These are phyloP conservation scores for Phasia obesa DNA, from an alignment of 2,888 invertebrate genomes.

Conservation along the genomic window DNA sequence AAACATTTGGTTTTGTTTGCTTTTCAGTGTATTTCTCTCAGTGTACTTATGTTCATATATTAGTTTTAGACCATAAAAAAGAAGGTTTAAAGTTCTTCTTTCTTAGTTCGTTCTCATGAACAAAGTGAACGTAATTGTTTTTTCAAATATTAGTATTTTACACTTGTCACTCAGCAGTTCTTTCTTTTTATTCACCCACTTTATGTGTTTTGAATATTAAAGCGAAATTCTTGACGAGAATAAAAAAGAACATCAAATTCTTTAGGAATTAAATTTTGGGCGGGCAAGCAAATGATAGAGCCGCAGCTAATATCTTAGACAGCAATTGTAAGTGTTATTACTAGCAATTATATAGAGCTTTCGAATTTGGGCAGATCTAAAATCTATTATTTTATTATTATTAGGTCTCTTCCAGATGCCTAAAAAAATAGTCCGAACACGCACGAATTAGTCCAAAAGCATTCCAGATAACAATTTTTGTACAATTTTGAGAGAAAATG, in stretches of 20 bases:
- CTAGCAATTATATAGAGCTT: too few species aligned
- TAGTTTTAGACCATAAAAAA: conserved; percentile 20
- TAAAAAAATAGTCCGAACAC: too few species aligned
- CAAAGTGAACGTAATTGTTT: conserved; percentile 14
- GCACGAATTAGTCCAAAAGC: too few species aligned
- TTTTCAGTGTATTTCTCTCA: conserved; percentile 8
- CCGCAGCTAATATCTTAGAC: too few species aligned
- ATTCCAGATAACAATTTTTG: too few species aligned
- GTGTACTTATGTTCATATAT: background rate
- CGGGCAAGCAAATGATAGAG: too few species aligned
- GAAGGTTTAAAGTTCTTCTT: background rate
- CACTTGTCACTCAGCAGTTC: conserved; percentile 11
- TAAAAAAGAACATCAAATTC: background rate
- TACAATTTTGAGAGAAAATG: too few species aligned
- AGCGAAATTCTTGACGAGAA: conserved; percentile 5
- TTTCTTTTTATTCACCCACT: conserved; percentile 55
- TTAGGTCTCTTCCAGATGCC: too few species aligned
- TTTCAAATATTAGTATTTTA: conserved; percentile 9
- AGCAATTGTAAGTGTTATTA: too few species aligned
- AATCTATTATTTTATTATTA: too few species aligned
- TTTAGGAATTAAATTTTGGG: too few species aligned
- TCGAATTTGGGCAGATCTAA: too few species aligned
- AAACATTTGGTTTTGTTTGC: background rate
- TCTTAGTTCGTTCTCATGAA: background rate
- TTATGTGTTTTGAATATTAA: conserved; percentile 51